These are phyloP conservation scores for Agrypnus murinus DNA, from an alignment of 2,888 invertebrate species.

Conservation along the genomic window DNA sequence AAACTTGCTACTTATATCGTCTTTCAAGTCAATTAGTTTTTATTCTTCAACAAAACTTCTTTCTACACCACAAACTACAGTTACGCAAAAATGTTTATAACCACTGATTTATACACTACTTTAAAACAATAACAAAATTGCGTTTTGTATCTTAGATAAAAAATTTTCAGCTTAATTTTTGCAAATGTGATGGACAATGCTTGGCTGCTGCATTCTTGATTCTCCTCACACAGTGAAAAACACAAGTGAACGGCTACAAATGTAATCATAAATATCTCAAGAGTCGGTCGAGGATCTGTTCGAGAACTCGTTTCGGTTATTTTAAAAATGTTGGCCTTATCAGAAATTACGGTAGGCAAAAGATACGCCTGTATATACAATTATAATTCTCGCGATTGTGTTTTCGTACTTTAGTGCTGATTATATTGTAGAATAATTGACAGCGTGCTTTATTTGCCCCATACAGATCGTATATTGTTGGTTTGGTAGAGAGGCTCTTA, in stretches of 20 bases:
- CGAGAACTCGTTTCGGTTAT: constrained; percentile 67
- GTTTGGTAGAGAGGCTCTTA: constrained; percentile 34
- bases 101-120: too few relatives aligned
- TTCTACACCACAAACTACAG: too few relatives aligned
- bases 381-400: constrained; percentile 67
- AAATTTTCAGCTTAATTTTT: constrained; percentile 45
- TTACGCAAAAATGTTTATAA: too few relatives aligned
- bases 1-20: too few relatives aligned
- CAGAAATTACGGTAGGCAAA: constrained; percentile 67
- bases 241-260: constrained; percentile 69
- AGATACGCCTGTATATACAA: constrained; percentile 66
- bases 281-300: constrained; percentile 62
- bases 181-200: constrained; percentile 66
- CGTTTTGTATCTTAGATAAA: too few relatives aligned
- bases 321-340: constrained; percentile 67
- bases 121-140: too few relatives aligned
- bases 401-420: constrained; percentile 65
- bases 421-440: constrained; percentile 69
- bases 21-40: too few relatives aligned
- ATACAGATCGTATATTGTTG: constrained; percentile 25
- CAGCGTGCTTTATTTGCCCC: constrained; percentile 62
- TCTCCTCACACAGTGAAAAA: constrained; percentile 68
- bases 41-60: too few relatives aligned
- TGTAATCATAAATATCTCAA: constrained; percentile 69
- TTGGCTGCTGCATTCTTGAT: constrained; percentile 64